These are phyloP conservation scores for Fistularia tabacaria DNA, from an alignment of 2,797 vertebrate genomes.

Conservation along the genomic window DNA sequence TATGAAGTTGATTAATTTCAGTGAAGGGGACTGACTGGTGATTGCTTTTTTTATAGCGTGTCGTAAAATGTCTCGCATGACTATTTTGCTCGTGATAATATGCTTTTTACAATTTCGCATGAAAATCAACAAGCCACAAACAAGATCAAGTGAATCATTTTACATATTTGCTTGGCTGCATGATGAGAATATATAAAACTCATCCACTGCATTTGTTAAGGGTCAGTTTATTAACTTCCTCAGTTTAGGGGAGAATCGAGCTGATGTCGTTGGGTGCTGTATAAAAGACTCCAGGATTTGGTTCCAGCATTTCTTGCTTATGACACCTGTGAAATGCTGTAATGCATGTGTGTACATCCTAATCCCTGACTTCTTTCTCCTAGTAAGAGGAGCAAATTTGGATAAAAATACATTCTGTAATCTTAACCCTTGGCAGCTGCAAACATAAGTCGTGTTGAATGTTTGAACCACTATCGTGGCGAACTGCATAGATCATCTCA, in stretches of 20 bases:
- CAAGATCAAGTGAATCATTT: slow-evolving; percentile 3
- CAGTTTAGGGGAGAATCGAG: slow-evolving; percentile 7
- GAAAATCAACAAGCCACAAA: neutral
- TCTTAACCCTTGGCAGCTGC: neutral
- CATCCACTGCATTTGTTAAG: neutral
- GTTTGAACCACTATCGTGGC: neutral
- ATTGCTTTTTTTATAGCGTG: slow-evolving; percentile 10
- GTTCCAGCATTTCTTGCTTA: slow-evolving; percentile 10
- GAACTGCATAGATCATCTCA: too few species aligned
- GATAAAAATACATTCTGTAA: neutral
- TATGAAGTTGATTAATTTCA: too few species aligned
- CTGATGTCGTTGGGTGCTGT: neutral
- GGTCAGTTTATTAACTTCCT: slow-evolving; percentile 13
- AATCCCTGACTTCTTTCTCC: too few species aligned
- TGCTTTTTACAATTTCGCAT: neutral
- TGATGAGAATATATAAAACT: slow-evolving; percentile 6
- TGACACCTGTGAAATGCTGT: neutral
- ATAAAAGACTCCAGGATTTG: neutral
- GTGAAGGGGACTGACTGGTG: neutral
- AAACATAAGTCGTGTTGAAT: neutral
- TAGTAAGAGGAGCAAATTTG: too few species aligned
- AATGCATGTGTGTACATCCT: slow-evolving; percentile 1
- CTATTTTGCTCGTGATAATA: slow-evolving; percentile 1
- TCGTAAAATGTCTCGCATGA: slow-evolving; percentile 7
- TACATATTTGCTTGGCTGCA: neutral